These are phyloP conservation scores for Sclerodermus sp. DNA, from an alignment of 2,888 invertebrate species.

Conservation along the genomic window DNA sequence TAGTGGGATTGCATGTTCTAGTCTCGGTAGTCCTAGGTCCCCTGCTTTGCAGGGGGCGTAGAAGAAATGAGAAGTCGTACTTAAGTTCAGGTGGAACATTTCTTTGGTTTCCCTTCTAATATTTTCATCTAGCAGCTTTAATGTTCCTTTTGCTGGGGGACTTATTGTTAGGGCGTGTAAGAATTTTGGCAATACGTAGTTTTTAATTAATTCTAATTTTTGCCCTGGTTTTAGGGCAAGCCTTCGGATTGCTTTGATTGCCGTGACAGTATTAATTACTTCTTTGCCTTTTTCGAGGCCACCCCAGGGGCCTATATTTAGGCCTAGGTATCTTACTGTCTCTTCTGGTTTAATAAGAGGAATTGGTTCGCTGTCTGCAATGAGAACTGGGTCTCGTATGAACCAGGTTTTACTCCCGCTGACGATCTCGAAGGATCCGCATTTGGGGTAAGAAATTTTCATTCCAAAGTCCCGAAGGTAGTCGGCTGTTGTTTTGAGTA, in stretches of 20 bases:
- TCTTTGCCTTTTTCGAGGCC: neutral
- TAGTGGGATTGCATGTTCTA: slow-evolving; percentile 6
- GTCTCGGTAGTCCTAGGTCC: slow-evolving; percentile 5
- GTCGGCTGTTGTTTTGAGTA: neutral
- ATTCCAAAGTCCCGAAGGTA: slow-evolving; percentile 8
- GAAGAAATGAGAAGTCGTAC: slow-evolving; percentile 3
- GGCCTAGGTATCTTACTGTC: slow-evolving; percentile 3
- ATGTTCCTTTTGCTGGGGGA: neutral
- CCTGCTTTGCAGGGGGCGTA: neutral
- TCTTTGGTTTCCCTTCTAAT: slow-evolving; percentile 6
- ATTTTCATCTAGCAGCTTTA: neutral
- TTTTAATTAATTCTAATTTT: slow-evolving; percentile 6
- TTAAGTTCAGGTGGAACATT: slow-evolving; percentile 4
- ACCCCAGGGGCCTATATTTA: slow-evolving; percentile 5
- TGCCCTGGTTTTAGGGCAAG: slow-evolving; percentile 12
- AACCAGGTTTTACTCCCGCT: slow-evolving; percentile 8
- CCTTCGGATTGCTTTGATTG: neutral
- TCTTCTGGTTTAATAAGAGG: neutral
- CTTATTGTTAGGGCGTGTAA: slow-evolving; percentile 5
- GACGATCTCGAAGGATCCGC: slow-evolving; percentile 3
- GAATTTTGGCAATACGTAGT: slow-evolving; percentile 7
- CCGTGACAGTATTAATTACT: neutral
- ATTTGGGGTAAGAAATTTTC: slow-evolving; percentile 11
- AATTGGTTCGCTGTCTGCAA: neutral
- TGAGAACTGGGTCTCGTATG: slow-evolving; percentile 4